Evolutionary conservation across 2,797 vertebrate species (phyloP), one percentile per base, ranked within the genome.

Genomic region (Tapirus indicus): DNA sequence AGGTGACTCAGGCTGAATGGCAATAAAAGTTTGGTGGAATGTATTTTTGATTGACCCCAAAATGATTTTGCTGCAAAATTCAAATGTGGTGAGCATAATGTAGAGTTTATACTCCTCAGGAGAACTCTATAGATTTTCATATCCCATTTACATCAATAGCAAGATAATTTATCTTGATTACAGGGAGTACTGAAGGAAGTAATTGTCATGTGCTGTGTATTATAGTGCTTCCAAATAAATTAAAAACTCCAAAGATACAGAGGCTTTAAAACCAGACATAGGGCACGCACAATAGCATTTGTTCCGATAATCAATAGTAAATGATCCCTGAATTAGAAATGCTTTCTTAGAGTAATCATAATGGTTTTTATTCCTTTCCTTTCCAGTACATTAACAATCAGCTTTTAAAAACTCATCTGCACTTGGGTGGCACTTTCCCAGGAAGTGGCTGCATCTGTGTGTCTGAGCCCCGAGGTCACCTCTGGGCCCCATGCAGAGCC

Each of bases 261-360:
- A 56, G 77, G 23, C n/a, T 94, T 88, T 91, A 86, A 95, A 93
- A 54, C 85, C 93, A 95, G 88, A 64, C 77, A 35, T 23, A 82
- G 88, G 41, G 69, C 74, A 27, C 23, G 77, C 83, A 84, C 38
- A 12, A 52, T 60, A 27, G 72, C 8, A 0, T 92, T 58, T 77
- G 38, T 94, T 94, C 91, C 52, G 0, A 89, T 97, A 95, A 96
- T 96, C 97, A 97, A 95, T 96, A 96, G 93, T 49, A 94, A 97
- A 97, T 96, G 93, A 95, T 66, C 96, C 91, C 68, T 91, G 93
- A 62, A 85, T 91, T 92, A 66, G 80, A 92, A 72, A 79, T 90
- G 54, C 90, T 92, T 94, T 96, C 94, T 97, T 91, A 80, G 84
- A 85, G 91, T 52, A 85, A 77, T 77, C 60, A 44, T 96, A 78